Conservation (phyloP, 2,888 invertebrate genomes). For the Drosophila mimica region DNA sequence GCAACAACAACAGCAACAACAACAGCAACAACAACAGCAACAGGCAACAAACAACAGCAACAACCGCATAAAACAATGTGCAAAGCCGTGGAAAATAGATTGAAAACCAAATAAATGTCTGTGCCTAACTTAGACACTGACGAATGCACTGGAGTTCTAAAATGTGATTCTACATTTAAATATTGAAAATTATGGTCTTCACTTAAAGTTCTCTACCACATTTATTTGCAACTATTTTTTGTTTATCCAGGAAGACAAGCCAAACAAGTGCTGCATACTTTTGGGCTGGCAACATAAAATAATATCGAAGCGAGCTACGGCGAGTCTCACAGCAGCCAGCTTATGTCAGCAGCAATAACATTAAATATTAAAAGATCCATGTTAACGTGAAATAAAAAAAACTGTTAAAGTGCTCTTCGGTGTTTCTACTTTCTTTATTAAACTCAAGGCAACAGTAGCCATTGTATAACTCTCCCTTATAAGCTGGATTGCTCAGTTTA, state of each 20-base stretch:
- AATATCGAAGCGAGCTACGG: neutral
- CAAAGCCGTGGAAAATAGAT: slow-evolving; percentile 57
- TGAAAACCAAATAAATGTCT: slow-evolving; percentile 68
- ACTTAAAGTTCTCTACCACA: neutral
- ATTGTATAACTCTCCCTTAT: neutral
- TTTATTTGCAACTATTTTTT: neutral
- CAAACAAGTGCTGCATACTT: slow-evolving; percentile 14
- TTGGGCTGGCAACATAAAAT: neutral
- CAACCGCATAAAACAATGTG: slow-evolving; percentile 38
- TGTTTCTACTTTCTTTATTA: neutral
- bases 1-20: slow-evolving; percentile 15
- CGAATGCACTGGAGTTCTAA: slow-evolving; percentile 15
- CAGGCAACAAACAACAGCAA: slow-evolving; percentile 1
- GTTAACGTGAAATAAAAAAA: neutral
- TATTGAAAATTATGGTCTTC: neutral
- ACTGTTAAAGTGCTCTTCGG: neutral
- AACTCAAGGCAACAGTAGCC: neutral
- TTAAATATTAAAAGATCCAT: neutral
- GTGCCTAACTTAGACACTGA: slow-evolving; percentile 34
- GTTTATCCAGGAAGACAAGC: neutral
- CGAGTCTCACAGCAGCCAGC: slow-evolving; percentile 4
- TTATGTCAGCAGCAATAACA: neutral
- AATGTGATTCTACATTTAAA: slow-evolving; percentile 1
- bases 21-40: slow-evolving; percentile 7
- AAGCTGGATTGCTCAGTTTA: neutral